A percentile compares a stretch with the other conserved stretches of the same genome.
phyloP scores from a whole-genome alignment of 2,113 vertebrate genomes.

The Sphyrna mokarran region DNA sequence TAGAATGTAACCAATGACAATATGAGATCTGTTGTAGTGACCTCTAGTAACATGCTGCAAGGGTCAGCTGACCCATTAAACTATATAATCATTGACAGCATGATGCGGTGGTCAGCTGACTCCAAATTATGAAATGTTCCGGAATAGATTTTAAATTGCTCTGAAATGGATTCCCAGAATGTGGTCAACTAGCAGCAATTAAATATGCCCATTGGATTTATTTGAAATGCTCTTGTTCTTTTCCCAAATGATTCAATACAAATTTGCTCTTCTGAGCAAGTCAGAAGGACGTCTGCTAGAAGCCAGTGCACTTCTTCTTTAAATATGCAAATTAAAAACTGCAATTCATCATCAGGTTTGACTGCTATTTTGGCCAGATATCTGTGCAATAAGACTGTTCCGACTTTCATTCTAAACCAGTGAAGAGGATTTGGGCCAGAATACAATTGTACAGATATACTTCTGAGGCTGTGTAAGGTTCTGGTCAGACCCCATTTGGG shows the following conservation, averaged over 20 bases:
- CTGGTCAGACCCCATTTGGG: too few species aligned
- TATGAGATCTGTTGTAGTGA: too few species aligned
- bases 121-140: background rate
- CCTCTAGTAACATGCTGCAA: too few species aligned
- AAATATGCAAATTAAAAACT: background rate
- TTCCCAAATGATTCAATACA: background rate
- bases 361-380: background rate
- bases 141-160: background rate
- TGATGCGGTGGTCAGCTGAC: too few species aligned
- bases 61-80: too few species aligned
- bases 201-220: background rate
- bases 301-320: background rate
- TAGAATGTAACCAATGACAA: too few species aligned
- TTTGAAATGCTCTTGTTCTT: background rate
- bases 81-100: too few species aligned
- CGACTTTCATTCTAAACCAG: background rate
- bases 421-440: background rate
- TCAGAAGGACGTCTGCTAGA: background rate
- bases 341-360: background rate
- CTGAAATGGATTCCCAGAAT: background rate
- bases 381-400: background rate
- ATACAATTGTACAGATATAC: too few species aligned
- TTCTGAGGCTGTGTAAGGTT: too few species aligned
- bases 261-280: background rate
- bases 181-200: background rate